phyloP scores from a whole-genome alignment of 2,113 vertebrate species.

The Neolamprologus kungweensis region DNA sequence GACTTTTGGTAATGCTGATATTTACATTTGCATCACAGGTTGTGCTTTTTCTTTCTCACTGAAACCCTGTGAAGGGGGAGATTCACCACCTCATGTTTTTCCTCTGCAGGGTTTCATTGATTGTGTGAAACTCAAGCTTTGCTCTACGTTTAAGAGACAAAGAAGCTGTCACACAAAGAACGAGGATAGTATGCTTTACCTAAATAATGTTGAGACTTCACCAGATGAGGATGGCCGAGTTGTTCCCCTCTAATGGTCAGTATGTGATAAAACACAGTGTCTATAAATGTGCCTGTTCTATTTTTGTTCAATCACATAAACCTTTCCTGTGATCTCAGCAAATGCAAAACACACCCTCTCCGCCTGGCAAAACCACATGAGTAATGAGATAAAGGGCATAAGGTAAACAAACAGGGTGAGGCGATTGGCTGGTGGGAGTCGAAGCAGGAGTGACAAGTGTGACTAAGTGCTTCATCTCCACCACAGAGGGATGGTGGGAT shows the following conservation, averaged over 20 bases:
- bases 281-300: conserved; percentile 31
- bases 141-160: not conserved
- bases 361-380: conserved; percentile 7
- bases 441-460: not conserved
- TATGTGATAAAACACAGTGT: not conserved
- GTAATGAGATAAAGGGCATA: conserved; percentile 32
- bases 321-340: conserved; percentile 31
- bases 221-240: not conserved
- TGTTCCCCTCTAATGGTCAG: not conserved
- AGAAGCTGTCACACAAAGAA: not conserved
- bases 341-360: conserved; percentile 12
- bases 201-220: not conserved
- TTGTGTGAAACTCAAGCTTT: not conserved
- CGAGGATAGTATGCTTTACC: not conserved
- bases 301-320: conserved; percentile 30
- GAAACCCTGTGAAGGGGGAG: not conserved
- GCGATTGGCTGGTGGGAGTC: not conserved
- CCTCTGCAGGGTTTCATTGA: not conserved
- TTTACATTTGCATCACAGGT: not conserved
- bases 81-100: not conserved
- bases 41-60: not conserved
- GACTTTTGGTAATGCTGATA: not conserved
- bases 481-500: not conserved
- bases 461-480: not conserved
- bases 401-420: conserved; percentile 15